phyloP scores from a whole-genome alignment of 1,140 invertebrate genomes.

The Brachionus asplanchnoidis region DNA sequence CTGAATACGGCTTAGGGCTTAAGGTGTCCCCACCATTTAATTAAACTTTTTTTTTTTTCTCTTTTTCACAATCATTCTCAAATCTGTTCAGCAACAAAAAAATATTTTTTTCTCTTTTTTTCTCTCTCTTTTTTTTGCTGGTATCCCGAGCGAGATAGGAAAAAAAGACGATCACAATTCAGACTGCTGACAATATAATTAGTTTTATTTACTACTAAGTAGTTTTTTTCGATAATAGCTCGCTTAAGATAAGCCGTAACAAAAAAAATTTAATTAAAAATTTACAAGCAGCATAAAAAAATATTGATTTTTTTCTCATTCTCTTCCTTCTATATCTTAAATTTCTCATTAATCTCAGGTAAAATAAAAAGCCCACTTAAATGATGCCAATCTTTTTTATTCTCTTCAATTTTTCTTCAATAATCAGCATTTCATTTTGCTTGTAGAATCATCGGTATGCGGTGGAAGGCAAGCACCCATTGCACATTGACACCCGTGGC shows the following conservation, averaged over 20 bases:
- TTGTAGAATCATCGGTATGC: slow-evolving; percentile 1
- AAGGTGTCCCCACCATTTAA: neutral
- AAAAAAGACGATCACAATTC: neutral
- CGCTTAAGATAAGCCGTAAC: neutral
- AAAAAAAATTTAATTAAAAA: slow-evolving; percentile 33
- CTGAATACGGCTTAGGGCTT: neutral
- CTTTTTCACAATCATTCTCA: neutral
- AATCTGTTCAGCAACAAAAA: neutral
- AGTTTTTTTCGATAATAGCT: slow-evolving; percentile 22
- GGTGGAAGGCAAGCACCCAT: neutral
- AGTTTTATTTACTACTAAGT: slow-evolving; percentile 11
- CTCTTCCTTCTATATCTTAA: neutral
- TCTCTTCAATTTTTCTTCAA: neutral
- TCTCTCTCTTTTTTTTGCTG: neutral
- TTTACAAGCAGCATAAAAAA: neutral
- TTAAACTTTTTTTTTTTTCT: neutral
- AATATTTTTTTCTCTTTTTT: neutral
- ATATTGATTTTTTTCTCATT: neutral
- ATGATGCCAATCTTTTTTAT: neutral
- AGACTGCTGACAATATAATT: slow-evolving; percentile 32
- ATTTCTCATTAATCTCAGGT: slow-evolving; percentile 12
- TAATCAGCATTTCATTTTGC: neutral
- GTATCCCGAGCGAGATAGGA: neutral
- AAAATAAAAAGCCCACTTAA: neutral
- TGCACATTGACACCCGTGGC: neutral